phyloP scores from a whole-genome alignment of 2,797 vertebrate genomes.

The Bovichtus variegatus region DNA sequence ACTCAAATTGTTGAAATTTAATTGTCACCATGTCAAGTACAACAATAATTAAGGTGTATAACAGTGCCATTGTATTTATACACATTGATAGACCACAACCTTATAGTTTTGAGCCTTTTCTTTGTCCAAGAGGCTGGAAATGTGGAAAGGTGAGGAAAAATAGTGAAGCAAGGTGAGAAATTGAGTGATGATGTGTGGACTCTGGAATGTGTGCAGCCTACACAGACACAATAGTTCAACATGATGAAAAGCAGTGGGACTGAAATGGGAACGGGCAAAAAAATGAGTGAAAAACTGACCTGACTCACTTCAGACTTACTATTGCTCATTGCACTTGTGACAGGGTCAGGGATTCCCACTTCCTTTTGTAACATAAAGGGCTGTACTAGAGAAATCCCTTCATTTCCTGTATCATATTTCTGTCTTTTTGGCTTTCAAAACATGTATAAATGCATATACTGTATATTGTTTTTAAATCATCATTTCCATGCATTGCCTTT shows the following conservation, averaged over 20 bases:
- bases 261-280: slow-evolving; percentile 8
- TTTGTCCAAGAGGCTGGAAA: not conserved
- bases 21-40: slow-evolving; percentile 10
- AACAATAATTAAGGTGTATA: slow-evolving; percentile 17
- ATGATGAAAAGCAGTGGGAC: slow-evolving; percentile 33
- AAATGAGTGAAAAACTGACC: not conserved
- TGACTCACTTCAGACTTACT: not conserved
- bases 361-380: not conserved
- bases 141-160: slow-evolving; percentile 22
- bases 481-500: not conserved
- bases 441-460: not conserved
- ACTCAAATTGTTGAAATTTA: not conserved
- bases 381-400: not conserved
- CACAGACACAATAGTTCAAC: slow-evolving; percentile 32
- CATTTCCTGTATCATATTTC: not conserved
- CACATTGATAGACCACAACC: not conserved
- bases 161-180: slow-evolving; percentile 13
- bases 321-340: not conserved
- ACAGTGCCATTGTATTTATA: not conserved
- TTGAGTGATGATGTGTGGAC: slow-evolving; percentile 44
- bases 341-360: not conserved
- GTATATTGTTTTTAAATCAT: not conserved
- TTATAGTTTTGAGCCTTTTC: not conserved
- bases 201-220: slow-evolving; percentile 31
- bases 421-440: not conserved